Evolutionary conservation across 2,888 invertebrate species (phyloP).

Genomic region (Coelinius sp.): DNA sequence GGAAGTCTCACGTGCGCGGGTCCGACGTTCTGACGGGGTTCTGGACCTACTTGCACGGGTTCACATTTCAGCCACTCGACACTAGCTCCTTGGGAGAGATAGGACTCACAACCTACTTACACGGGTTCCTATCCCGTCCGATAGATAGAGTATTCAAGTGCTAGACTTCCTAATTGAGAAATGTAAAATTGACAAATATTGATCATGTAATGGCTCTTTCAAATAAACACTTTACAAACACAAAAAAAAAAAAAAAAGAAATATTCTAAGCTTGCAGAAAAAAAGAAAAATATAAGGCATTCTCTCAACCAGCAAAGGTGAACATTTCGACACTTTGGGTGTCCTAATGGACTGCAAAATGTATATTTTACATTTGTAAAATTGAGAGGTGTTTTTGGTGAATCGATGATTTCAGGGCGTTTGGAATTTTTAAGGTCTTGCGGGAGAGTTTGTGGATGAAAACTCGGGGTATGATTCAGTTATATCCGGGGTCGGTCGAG

Average conservation of each 20-base stretch:
- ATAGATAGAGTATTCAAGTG: too few relatives aligned
- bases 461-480: slow-evolving; percentile 11
- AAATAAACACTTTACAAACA: too few relatives aligned
- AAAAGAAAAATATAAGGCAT: background rate
- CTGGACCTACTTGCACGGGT: too few relatives aligned
- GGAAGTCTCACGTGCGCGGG: too few relatives aligned
- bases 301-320: background rate
- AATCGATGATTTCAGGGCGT: background rate
- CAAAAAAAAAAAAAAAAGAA: background rate
- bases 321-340: background rate
- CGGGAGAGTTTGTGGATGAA: background rate
- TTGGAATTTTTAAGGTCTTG: background rate
- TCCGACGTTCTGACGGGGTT: too few relatives aligned
- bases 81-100: too few relatives aligned
- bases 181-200: too few relatives aligned
- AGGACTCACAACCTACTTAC: too few relatives aligned
- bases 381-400: background rate
- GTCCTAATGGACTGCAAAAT: background rate
- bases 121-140: too few relatives aligned
- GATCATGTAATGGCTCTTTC: too few relatives aligned
- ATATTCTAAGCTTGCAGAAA: background rate
- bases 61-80: too few relatives aligned
- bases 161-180: too few relatives aligned
- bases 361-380: background rate
- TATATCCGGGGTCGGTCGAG: background rate